Evolutionary conservation across 37 sponge, comb jelly and placozoan species (phyloP).

Genomic region (Halichondria panicea): DNA sequence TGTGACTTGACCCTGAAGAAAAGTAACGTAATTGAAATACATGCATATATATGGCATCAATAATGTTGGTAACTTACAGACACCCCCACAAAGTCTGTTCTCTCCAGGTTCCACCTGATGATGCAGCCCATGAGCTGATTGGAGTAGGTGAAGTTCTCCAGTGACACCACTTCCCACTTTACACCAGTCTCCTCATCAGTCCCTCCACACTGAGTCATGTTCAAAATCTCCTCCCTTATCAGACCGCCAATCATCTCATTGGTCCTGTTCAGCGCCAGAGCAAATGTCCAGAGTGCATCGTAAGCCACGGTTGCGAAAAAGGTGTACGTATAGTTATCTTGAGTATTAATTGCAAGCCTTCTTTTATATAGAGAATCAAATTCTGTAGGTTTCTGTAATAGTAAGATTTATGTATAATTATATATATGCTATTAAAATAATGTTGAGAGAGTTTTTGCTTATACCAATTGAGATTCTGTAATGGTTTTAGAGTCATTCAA

Average conservation of each 20-base stretch:
- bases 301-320: neutral
- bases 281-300: slow-evolving; percentile 46
- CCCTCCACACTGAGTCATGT: neutral
- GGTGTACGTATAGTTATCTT: neutral
- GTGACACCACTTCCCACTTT: too few species aligned
- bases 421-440: too few species aligned
- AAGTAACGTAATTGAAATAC: too few species aligned
- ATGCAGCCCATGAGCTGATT: slow-evolving; percentile 28
- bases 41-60: too few species aligned
- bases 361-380: too few species aligned
- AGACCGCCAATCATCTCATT: neutral
- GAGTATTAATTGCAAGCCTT: too few species aligned
- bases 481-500: neutral
- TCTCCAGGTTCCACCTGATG: slow-evolving; percentile 9
- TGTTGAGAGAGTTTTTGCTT: too few species aligned
- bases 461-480: slow-evolving; percentile 7
- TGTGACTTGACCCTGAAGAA: too few species aligned
- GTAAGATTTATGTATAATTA: too few species aligned
- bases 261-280: slow-evolving; percentile 34
- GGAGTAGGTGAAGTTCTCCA: slow-evolving; percentile 34
- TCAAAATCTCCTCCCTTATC: neutral
- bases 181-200: neutral
- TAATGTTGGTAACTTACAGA: slow-evolving; percentile 28
- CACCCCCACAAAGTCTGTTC: slow-evolving; percentile 30
- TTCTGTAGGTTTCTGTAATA: too few species aligned